Percentiles rank a stretch among this genome's conserved stretches.
phyloP scores from a whole-genome alignment of 2,113 vertebrate genomes.

The Sylvia atricapilla region DNA sequence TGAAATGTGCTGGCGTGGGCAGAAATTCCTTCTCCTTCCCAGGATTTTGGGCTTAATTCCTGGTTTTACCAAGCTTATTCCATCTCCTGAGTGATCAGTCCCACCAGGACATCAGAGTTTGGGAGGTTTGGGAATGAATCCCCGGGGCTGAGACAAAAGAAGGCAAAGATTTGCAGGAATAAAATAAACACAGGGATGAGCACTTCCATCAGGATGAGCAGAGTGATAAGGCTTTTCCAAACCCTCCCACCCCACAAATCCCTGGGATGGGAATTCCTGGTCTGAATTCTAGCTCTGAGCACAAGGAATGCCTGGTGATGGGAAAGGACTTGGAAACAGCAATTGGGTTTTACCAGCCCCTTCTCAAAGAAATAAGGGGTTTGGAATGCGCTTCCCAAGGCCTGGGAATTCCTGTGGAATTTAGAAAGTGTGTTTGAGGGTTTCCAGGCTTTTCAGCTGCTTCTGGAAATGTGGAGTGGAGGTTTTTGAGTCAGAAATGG shows the following conservation, averaged over 20 bases:
- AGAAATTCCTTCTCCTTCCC: neutral
- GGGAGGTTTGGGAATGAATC: neutral
- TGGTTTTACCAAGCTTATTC: accelerated
- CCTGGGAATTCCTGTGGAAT: neutral
- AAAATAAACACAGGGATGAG: neutral
- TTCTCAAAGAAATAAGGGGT: neutral
- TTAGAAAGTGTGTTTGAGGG: neutral
- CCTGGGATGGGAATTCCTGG: neutral
- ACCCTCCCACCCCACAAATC: neutral
- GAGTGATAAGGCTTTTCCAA: neutral
- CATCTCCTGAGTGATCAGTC: neutral
- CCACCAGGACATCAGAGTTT: neutral
- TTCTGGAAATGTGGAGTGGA: neutral
- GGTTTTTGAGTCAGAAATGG: neutral
- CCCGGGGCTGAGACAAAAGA: neutral
- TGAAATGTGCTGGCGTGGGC: neutral
- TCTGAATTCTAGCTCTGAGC: neutral
- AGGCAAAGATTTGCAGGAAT: neutral
- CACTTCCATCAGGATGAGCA: neutral
- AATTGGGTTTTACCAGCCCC: neutral
- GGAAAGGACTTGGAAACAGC: neutral
- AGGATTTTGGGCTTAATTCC: neutral
- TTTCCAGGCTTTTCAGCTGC: neutral
- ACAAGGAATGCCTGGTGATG: neutral
- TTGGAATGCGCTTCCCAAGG: neutral